Base-by-base conservation (phyloP, 2,113 vertebrate species). In the Mus spicilegus region DNA sequence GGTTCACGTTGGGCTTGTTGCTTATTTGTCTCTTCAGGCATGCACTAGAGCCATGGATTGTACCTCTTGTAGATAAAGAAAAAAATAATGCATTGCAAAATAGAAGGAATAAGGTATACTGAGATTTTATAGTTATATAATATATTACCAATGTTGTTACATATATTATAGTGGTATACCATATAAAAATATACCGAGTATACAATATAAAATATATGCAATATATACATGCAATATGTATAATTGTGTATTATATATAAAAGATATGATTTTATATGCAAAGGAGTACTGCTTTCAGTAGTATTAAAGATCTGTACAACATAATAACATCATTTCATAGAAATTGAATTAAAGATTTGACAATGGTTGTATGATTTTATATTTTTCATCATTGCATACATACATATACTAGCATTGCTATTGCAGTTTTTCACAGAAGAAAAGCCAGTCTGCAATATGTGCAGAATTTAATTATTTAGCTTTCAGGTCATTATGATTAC, bases 391-490 rank as follows among this genome's bases (percentile, higher is more conserved):
- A 56, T 26, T 70, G 5, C 2, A 63, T 19, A 67, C 4, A 77
- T 24, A 84, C n/a, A 58, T 39, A 51, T 11, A 65, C 9, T 69
- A 22, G 3, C 63, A 46, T 70, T 77, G n/a, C 26, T 85, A 80
- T 17, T 92, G n/a, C 33, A 84, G n/a, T 65, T 76, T n/a, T 54
- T 80, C 42, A 89, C 22, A 80, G 39, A 30, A 69, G 56, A 51
- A 72, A 81, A 65, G 51, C 75, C 33, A 22, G 82, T 63, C 54
- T 86, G n/a, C 24, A 69, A 67, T 84, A n/a, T 87, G 70, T 61
- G 33, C 70, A 87, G 39, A 89, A 24, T 85, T 78, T 89, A 90
- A 92, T 86, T 86, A 93, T 94, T 93, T 91, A 88, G 11, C 5
- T 86, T 94, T 73, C 61, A 89, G 46, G 5, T 63, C 78, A 91